Evolutionary conservation across 30 jellyfish, hydroid and myxozoan genomes (phyloP), one percentile per base, ranked within the genome.

Genomic region (Nemopilema nomurai): DNA sequence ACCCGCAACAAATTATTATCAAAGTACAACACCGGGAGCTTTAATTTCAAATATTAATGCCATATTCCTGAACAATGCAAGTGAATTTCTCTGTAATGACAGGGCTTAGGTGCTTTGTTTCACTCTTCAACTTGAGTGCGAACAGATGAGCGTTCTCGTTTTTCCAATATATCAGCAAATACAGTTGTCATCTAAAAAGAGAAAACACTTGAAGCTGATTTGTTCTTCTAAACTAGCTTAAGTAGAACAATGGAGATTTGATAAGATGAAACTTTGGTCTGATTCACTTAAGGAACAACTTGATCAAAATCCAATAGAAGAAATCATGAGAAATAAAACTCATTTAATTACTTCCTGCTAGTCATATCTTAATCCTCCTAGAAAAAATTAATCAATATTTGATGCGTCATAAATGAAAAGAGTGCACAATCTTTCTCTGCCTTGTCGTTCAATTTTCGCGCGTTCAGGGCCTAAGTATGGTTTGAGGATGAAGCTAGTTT

Each of bases 141-240:
- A 19, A 74, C 77, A 62, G 93, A 28, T 19, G 66, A 62, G 33
- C 81, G 93, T 33, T 84, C 87, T 74, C 85, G 64, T 64, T 81
- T 63, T 50, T 74, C 93, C 71, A 84, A 29, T 81, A 91, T 76
- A 25, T 91, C 97, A 53, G 96, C 95, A 74, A 84, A 91, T 4
- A 91, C 96, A 21, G 85, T 27, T 25, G 97, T 71, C 97, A 91
- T 91, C 97, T 91, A 57, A 18, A 63, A 25, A 21, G 19, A 74
- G 76, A 7, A 51, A 16, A 6, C 1, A n/a, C 17, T 1, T 8
- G 13, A 29, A 16, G 31, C 3, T 18, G 24, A 24, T 25, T 21
- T n/a, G 18, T 16, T 13, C 28, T 16, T 18, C 28, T 41, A 16
- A 0, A 29, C 22, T 33, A 8, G 30, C 18, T 13, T 49, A 6